phyloP scores from a whole-genome alignment of 1,140 invertebrate genomes.

The Heliothis subflexa region DNA sequence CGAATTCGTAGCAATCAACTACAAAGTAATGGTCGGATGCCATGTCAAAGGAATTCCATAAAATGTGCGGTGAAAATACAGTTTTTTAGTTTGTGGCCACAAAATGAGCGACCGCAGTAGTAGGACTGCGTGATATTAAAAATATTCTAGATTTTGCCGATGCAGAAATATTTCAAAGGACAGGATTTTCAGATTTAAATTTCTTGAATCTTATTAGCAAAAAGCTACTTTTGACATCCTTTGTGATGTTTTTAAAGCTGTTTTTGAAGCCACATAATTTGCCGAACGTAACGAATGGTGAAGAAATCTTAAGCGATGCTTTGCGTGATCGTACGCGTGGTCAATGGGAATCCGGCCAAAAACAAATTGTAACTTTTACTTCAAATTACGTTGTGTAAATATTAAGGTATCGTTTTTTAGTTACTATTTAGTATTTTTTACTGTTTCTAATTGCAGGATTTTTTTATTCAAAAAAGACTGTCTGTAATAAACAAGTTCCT shows the following conservation, averaged over 20 bases:
- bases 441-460: too few species aligned
- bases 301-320: constrained; percentile 79
- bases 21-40: constrained; percentile 78
- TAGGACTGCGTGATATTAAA: not conserved
- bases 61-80: constrained; percentile 71
- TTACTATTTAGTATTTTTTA: not conserved
- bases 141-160: not conserved
- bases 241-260: not conserved
- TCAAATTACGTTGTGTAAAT: constrained; percentile 35
- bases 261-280: constrained; percentile 18
- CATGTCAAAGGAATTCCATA: constrained; percentile 82
- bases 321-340: constrained; percentile 75
- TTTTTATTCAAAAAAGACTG: too few species aligned
- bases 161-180: not conserved
- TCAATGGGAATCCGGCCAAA: constrained; percentile 69
- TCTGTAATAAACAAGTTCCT: too few species aligned
- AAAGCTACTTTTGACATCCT: not conserved
- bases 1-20: constrained; percentile 70
- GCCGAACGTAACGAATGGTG: constrained; percentile 60
- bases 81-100: constrained; percentile 55
- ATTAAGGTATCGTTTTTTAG: constrained; percentile 34
- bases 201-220: not conserved
- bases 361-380: constrained; percentile 48
- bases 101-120: constrained; percentile 24
- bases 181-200: not conserved